Conservation (phyloP, 2,888 invertebrate genomes). For the Phortica magna region DNA sequence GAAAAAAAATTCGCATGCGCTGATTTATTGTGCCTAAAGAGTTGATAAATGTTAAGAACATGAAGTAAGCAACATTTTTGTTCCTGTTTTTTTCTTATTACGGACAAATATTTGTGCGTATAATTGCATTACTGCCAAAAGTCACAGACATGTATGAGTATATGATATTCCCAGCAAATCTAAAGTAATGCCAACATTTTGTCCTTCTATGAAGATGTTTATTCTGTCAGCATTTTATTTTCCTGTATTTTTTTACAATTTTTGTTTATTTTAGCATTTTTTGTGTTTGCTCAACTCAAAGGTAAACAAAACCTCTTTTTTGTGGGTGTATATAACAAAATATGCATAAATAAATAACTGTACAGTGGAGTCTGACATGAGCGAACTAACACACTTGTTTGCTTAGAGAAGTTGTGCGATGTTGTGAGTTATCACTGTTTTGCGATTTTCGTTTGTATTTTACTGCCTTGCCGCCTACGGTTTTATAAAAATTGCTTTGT, state of each 20-base stretch:
- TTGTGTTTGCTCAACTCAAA: background rate
- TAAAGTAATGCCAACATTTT: no score
- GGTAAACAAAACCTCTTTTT: no score
- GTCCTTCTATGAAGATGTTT: no score
- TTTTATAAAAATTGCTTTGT: conserved; percentile 40
- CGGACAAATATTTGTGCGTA: background rate
- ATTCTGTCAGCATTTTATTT: no score
- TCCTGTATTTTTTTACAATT: background rate
- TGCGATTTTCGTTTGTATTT: background rate
- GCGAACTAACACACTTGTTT: no score
- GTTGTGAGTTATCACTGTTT: no score
- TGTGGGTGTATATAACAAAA: no score
- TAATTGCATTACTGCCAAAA: background rate
- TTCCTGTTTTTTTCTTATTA: background rate
- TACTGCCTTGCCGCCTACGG: background rate
- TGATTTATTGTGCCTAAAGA: conserved; percentile 20
- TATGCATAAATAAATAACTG: no score
- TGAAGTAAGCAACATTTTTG: background rate
- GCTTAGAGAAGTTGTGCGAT: no score
- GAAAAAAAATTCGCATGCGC: background rate
- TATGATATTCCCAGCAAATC: no score
- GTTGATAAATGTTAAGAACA: conserved; percentile 2
- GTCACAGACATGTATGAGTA: no score
- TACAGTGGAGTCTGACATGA: no score
- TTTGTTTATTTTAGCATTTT: background rate